These are phyloP conservation scores for Conopomorpha cramerella DNA, from an alignment of 1,140 invertebrate species.

Conservation along the genomic window DNA sequence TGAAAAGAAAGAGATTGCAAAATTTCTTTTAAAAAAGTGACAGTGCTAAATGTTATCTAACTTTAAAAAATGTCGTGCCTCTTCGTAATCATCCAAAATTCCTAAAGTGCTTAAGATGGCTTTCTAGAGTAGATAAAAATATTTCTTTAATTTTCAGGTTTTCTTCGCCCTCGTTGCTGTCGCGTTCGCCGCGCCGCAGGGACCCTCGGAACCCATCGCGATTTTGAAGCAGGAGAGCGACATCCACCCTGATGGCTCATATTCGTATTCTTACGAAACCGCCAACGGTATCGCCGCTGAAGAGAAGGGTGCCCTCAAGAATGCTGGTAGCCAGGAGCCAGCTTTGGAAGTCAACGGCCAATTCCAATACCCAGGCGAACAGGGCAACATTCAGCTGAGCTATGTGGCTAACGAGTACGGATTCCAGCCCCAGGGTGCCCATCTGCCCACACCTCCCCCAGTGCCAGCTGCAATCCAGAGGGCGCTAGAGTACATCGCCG, in stretches of 20 bases:
- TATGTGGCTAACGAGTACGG: slow-evolving; percentile 67
- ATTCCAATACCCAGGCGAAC: slow-evolving; percentile 67
- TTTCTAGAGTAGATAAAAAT: no score
- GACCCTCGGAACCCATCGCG: slow-evolving; percentile 59
- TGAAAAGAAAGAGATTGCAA: no score
- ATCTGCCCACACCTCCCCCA: slow-evolving; percentile 69
- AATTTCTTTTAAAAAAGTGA: no score
- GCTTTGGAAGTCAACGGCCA: slow-evolving; percentile 56
- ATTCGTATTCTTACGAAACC: slow-evolving; percentile 65
- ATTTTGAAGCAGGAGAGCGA: slow-evolving; percentile 65
- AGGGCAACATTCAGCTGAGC: slow-evolving; percentile 64
- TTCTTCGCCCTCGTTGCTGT: slow-evolving; percentile 38
- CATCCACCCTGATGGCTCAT: slow-evolving; percentile 70
- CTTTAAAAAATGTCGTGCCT: no score
- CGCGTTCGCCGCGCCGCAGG: slow-evolving; percentile 52
- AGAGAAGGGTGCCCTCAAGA: slow-evolving; percentile 58
- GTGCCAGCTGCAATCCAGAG: slow-evolving; percentile 67
- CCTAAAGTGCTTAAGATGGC: no score
- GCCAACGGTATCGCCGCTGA: slow-evolving; percentile 62
- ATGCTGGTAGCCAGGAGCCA: slow-evolving; percentile 51
- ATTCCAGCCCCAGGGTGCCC: slow-evolving; percentile 63
- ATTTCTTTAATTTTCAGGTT: slow-evolving; percentile 29
- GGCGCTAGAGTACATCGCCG: slow-evolving; percentile 56
- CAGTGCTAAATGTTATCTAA: background rate
- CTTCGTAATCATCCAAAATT: no score